Base-by-base conservation (phyloP, 2,113 vertebrate genomes). In the Theristicus caerulescens region DNA sequence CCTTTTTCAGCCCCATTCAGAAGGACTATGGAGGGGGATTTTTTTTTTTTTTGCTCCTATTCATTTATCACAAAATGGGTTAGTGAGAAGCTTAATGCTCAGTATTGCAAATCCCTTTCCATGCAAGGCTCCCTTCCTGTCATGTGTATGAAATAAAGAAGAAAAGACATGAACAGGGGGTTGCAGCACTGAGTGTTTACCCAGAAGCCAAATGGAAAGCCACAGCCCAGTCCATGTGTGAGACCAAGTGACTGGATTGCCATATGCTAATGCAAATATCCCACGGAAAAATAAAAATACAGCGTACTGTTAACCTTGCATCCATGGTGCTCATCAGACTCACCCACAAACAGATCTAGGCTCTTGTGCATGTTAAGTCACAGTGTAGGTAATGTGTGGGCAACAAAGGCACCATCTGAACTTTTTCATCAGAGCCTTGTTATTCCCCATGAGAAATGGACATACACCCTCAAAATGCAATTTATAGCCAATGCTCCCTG, bases 241-340 rank as follows among this genome's bases (percentile, higher is more conserved):
- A 54, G 31, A 12, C 32, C 16, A 10, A 32, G 52, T 5, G 59
- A 17, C 22, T 1, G 0, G 27, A 26, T 15, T 44, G 57, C 22
- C 29, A 9, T 7, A 18, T 8, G 55, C 31, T 51, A 9, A 20
- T 13, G 29, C 57, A 52, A 64, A n/a, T 26, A 65, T 5, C 44
- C 24, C 42, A 11, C 42, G 46, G 55, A 3, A 57, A 82, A 69
- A 24, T 24, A 10, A n/a, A 91, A 55, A 11, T 4, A 6, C n/a
- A 6, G 47, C 2, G 13, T 21, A 3, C 40, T 31, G 26, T 18
- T 51, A 64, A 15, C 70, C 15, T 13, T 36, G n/a, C 42, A 58
- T 4, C 49, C 36, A 7, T 1, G 0, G 16, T 13, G 31, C 58
- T 77, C 6, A 0, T 38, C 34, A 10, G 1, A 7, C 47, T n/a